phyloP scores from a whole-genome alignment of 1,140 invertebrate genomes.

The Drosophila ambigua region DNA sequence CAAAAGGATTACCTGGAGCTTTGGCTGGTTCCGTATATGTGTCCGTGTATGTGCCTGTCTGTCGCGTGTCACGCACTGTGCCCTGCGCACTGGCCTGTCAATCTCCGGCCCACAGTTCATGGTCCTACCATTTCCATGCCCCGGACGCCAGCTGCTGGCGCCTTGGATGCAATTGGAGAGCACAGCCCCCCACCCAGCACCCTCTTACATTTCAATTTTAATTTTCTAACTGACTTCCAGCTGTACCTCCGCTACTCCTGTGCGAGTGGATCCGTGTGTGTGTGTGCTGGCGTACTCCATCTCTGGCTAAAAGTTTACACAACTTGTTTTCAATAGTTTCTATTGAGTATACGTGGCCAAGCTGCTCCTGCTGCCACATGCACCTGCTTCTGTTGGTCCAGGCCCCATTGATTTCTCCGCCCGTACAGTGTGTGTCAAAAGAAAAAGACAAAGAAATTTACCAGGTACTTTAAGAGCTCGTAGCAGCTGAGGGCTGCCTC shows the following conservation, averaged over 20 bases:
- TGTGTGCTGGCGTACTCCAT: slow-evolving; percentile 19
- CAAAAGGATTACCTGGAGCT: slow-evolving; percentile 73
- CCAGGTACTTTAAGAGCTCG: no score
- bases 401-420: slow-evolving; percentile 38
- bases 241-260: no score
- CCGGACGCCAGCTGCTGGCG: neutral
- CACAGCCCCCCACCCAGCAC: slow-evolving; percentile 27
- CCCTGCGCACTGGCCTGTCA: slow-evolving; percentile 41
- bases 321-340: slow-evolving; percentile 59
- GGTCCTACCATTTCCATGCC: slow-evolving; percentile 3
- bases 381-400: slow-evolving; percentile 23
- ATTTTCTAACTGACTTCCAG: slow-evolving; percentile 34
- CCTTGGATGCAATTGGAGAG: slow-evolving; percentile 5
- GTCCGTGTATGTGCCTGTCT: slow-evolving; percentile 16
- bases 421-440: slow-evolving; percentile 26
- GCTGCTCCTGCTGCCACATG: slow-evolving; percentile 11
- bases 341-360: slow-evolving; percentile 41
- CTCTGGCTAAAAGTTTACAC: slow-evolving; percentile 51
- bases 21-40: slow-evolving; percentile 67
- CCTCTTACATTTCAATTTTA: slow-evolving; percentile 56
- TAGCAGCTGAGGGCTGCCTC: no score
- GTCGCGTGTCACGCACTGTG: slow-evolving; percentile 67
- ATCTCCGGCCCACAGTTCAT: slow-evolving; percentile 37
- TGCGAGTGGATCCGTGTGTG: no score
- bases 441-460: neutral